Percentiles rank a stretch among this genome's conserved stretches.
Evolutionary conservation across 2,113 vertebrate genomes (phyloP).

Genomic region (Macroglossus sobrinus): DNA sequence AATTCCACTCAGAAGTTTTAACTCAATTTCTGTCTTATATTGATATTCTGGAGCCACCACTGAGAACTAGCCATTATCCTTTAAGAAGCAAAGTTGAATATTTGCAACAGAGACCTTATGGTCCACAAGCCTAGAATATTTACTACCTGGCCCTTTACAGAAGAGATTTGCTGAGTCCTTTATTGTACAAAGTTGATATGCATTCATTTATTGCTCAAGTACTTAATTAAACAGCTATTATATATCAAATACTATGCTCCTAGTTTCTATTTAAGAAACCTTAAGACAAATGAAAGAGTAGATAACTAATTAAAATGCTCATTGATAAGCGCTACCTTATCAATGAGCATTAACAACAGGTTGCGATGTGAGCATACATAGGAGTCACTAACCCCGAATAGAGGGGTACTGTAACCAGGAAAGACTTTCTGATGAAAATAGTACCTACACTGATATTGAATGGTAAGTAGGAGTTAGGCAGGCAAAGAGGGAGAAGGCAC

Average conservation of each 20-base stretch:
- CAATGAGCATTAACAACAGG: too few relatives aligned
- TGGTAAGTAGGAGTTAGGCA: neutral
- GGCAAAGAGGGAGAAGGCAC: neutral
- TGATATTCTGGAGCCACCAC: neutral
- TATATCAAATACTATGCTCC: neutral
- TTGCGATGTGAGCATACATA: neutral
- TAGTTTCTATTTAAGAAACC: slow-evolving; percentile 23
- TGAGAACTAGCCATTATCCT: neutral
- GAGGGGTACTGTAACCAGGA: neutral
- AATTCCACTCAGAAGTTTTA: neutral
- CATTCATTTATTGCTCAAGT: neutral
- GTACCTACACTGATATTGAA: neutral
- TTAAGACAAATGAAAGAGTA: neutral
- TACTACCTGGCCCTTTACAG: neutral
- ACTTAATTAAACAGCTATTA: neutral
- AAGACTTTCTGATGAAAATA: neutral
- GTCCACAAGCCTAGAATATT: neutral
- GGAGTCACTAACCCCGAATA: neutral
- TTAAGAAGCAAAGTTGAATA: neutral
- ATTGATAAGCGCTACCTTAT: neutral
- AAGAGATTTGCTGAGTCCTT: neutral
- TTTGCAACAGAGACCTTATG: neutral
- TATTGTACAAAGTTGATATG: neutral
- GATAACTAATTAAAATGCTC: neutral
- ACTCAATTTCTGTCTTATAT: neutral